phyloP scores from a whole-genome alignment of 2,113 vertebrate species.

The Chaetura pelagica region DNA sequence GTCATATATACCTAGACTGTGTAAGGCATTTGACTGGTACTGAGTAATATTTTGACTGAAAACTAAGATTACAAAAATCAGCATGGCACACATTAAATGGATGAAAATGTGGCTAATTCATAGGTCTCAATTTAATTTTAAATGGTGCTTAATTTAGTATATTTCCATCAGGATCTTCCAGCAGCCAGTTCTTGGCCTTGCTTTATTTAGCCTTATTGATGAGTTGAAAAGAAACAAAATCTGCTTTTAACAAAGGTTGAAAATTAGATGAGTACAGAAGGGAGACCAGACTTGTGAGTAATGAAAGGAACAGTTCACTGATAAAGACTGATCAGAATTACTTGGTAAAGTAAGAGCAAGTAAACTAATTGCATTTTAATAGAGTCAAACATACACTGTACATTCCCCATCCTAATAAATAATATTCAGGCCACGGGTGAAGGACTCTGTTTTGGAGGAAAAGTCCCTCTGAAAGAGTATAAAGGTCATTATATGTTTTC shows the following conservation, averaged over 20 bases:
- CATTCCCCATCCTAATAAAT: neutral
- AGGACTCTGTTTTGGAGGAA: neutral
- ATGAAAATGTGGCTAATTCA: constrained; percentile 44
- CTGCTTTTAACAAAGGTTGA: neutral
- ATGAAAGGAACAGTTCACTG: neutral
- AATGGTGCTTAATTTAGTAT: constrained; percentile 38
- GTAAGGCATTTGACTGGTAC: constrained; percentile 63
- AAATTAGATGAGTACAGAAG: neutral
- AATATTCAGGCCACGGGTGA: neutral
- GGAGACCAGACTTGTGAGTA: neutral
- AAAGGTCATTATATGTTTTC: neutral
- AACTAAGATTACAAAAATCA: constrained; percentile 21
- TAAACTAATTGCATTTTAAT: neutral
- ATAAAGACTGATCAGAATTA: neutral
- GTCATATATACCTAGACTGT: constrained; percentile 54
- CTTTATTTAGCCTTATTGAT: neutral
- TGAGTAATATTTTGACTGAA: constrained; percentile 35
- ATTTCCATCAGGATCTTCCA: constrained; percentile 20
- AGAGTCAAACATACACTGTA: neutral
- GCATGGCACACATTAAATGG: constrained; percentile 62
- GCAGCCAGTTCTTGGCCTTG: neutral
- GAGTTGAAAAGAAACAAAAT: constrained; percentile 7
- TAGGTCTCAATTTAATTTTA: constrained; percentile 65
- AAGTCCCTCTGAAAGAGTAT: neutral
- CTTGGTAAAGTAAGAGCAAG: neutral